Conservation (phyloP, 2,113 vertebrate species). For the Haliaeetus leucogaster region DNA sequence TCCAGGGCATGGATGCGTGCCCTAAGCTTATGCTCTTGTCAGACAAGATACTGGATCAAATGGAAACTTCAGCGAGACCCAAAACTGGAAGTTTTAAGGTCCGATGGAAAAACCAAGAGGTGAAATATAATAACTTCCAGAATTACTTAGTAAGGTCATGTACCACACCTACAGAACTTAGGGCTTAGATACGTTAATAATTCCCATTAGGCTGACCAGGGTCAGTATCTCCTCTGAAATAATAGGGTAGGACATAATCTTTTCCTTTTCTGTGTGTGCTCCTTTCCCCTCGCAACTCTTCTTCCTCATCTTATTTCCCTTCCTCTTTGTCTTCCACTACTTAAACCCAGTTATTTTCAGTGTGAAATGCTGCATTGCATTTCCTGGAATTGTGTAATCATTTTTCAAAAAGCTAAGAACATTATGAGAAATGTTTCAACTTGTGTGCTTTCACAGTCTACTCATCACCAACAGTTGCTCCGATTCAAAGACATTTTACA, state of each 20-base stretch:
- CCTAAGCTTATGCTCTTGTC: neutral
- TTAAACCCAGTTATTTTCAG: neutral
- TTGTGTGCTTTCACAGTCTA: neutral
- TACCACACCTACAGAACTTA: neutral
- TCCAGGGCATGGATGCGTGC: rapidly evolving
- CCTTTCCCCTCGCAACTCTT: neutral
- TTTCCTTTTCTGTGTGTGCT: neutral
- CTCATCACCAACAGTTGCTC: neutral
- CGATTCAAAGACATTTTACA: neutral
- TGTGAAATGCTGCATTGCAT: neutral
- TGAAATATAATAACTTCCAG: neutral
- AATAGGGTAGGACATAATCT: neutral
- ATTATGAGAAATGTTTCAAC: neutral
- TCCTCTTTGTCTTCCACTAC: neutral
- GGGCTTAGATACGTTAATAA: neutral
- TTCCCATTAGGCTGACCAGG: neutral
- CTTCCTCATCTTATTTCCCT: neutral
- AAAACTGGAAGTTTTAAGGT: neutral
- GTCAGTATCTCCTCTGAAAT: neutral
- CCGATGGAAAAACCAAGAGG: neutral
- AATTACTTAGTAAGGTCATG: neutral
- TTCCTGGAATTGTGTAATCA: neutral
- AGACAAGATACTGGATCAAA: neutral
- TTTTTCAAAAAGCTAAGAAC: neutral
- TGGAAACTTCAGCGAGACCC: neutral